phyloP scores from a whole-genome alignment of 2,888 invertebrate species.

The Calameuta pallipes region DNA sequence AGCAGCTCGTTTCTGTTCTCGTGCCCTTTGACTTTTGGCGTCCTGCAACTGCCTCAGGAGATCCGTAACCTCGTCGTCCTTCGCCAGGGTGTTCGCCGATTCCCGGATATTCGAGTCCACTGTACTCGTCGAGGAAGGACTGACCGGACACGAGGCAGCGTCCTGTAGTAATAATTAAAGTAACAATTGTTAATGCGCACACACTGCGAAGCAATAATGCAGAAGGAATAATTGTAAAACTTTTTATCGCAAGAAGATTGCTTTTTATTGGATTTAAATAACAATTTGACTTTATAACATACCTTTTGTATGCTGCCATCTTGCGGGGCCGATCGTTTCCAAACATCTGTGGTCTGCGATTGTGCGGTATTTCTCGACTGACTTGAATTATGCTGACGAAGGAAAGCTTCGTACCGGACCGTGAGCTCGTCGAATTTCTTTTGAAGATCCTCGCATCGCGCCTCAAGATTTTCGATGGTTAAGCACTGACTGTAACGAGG shows the following conservation, averaged over 20 bases:
- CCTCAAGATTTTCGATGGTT: conserved; percentile 83
- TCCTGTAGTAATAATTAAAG: conserved; percentile 17
- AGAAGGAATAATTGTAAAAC: background rate
- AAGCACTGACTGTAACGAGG: conserved; percentile 72
- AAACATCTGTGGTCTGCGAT: conserved; percentile 46
- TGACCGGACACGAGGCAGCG: conserved; percentile 28
- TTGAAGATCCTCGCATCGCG: conserved; percentile 85
- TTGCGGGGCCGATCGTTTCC: conserved; percentile 54
- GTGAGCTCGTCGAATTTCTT: conserved; percentile 82
- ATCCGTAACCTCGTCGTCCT: conserved; percentile 66
- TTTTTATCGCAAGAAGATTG: background rate
- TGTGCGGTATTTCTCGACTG: conserved; percentile 66
- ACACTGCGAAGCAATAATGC: background rate
- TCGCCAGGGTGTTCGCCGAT: conserved; percentile 31
- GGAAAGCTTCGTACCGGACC: conserved; percentile 64
- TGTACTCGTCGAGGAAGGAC: background rate
- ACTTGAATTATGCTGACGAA: conserved; percentile 39
- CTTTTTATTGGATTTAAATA: no score
- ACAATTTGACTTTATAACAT: background rate
- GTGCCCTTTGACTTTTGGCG: conserved; percentile 74
- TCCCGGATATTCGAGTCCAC: conserved; percentile 24
- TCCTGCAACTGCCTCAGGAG: conserved; percentile 80
- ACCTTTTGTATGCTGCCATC: conserved; percentile 60
- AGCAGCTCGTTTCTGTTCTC: conserved; percentile 78
- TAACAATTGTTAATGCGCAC: background rate